Conservation (phyloP, 2,888 invertebrate species). For the Trachelus stipa region DNA sequence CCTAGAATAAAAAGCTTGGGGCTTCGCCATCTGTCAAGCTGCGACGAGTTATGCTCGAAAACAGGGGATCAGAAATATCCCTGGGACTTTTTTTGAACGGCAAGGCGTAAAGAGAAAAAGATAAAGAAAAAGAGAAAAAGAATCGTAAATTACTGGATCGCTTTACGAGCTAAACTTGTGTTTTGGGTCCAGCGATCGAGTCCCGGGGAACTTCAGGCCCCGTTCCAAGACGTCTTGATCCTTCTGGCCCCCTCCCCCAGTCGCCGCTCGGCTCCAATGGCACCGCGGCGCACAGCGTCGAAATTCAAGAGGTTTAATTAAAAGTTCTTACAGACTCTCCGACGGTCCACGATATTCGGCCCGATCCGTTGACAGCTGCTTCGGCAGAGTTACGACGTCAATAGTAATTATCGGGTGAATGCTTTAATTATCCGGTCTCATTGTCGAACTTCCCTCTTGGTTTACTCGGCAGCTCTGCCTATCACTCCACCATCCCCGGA, state of each 20-base stretch:
- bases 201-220: too few relatives aligned
- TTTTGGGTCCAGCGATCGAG: too few relatives aligned
- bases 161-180: too few relatives aligned
- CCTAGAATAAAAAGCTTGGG: slow-evolving; percentile 29
- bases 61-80: slow-evolving; percentile 1
- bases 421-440: slow-evolving; percentile 46
- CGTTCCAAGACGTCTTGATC: too few relatives aligned
- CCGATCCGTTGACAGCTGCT: slow-evolving; percentile 37
- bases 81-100: background rate
- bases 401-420: slow-evolving; percentile 51
- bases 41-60: slow-evolving; percentile 14
- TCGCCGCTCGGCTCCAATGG: too few relatives aligned
- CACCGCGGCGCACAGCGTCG: background rate
- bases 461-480: too few relatives aligned
- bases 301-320: slow-evolving; percentile 40
- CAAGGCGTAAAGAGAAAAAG: too few relatives aligned
- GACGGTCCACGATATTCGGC: background rate
- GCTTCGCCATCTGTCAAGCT: slow-evolving; percentile 35
- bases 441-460: slow-evolving; percentile 14
- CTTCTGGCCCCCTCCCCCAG: too few relatives aligned
- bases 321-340: slow-evolving; percentile 30
- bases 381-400: slow-evolving; percentile 34
- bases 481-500: too few relatives aligned
- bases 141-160: too few relatives aligned
- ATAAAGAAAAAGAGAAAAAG: slow-evolving; percentile 10